Evolutionary conservation across 2,113 vertebrate species (phyloP), one percentile per base, ranked within the genome.

Genomic region (zebrafish (Danio rerio)): DNA sequence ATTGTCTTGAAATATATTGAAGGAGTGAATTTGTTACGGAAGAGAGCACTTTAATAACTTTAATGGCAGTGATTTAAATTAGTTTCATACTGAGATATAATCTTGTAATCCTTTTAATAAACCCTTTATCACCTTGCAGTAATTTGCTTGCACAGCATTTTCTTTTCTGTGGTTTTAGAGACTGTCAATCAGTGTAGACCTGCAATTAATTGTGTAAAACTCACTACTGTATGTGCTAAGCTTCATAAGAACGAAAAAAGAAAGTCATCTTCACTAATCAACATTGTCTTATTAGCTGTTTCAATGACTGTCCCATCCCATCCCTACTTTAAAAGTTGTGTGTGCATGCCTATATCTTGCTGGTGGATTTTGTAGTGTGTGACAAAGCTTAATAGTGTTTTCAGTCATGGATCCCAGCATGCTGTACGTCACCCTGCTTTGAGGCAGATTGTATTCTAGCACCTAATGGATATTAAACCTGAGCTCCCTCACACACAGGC

Each of bases 401-500:
- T 78, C 81, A 80, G 81, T 85, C 73, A 85, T 59, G 74, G 53
- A 82, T 81, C 73, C 20, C 20, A 71, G 71, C 66, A 56, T 61
- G 81, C 59, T 61, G 65, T 81, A 59, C 59, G 43, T 86, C 73
- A 78, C 74, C 21, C 47, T 61, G 73, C 73, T 86, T 75, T 72
- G 68, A 73, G 79, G 58, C 70, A 86, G 82, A 86, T 86, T 80
- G 42, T 76, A 74, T 86, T 86, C 82, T 81, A 69, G 72, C 43
- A 78, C 78, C 58, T 86, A 86, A 86, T 84, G 82, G 85, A 86
- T 68, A 49, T 66, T 81, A 8, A 86, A 81, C 78, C 72, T 78
- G 78, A 86, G 81, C 75, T 75, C 62, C 21, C 61, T 20, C 83
- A 43, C 45, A 58, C 78, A 80, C 62, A 49, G 9, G 68, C 69